phyloP scores from a whole-genome alignment of 2,113 vertebrate genomes.

The Ciconia maguari region DNA sequence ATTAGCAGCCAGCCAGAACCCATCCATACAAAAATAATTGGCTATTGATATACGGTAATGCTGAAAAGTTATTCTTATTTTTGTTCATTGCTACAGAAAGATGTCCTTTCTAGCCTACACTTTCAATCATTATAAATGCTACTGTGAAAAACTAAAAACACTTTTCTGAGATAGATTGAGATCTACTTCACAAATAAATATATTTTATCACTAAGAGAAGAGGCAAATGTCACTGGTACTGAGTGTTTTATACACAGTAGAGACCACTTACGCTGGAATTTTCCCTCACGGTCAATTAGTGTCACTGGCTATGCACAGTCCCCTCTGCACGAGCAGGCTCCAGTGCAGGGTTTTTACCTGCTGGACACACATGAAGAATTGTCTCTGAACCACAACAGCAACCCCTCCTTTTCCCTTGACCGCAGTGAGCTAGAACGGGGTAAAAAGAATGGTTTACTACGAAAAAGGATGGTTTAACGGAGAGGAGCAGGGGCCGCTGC shows the following conservation, averaged over 20 bases:
- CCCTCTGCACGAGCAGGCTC: neutral
- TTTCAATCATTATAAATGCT: constrained; percentile 45
- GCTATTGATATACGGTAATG: constrained; percentile 50
- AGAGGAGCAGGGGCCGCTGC: neutral
- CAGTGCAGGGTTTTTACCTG: neutral
- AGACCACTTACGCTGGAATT: neutral
- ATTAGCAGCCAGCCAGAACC: constrained; percentile 63
- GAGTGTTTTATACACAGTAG: neutral
- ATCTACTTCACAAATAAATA: constrained; percentile 30
- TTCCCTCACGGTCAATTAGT: neutral
- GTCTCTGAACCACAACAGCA: neutral
- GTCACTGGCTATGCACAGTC: neutral
- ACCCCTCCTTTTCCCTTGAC: neutral
- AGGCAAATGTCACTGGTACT: neutral
- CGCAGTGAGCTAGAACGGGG: neutral
- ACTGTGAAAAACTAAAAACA: constrained; percentile 1
- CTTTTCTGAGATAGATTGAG: constrained; percentile 20
- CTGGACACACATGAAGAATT: neutral
- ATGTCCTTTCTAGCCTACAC: neutral
- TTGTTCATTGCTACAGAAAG: constrained; percentile 12
- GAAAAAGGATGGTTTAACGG: neutral
- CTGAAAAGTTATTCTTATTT: constrained; percentile 56
- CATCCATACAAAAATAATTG: constrained; percentile 65
- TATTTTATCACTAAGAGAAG: neutral
- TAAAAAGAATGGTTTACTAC: neutral